Base-by-base conservation (phyloP, 2,797 vertebrate genomes). In the Choloepus didactylus region DNA sequence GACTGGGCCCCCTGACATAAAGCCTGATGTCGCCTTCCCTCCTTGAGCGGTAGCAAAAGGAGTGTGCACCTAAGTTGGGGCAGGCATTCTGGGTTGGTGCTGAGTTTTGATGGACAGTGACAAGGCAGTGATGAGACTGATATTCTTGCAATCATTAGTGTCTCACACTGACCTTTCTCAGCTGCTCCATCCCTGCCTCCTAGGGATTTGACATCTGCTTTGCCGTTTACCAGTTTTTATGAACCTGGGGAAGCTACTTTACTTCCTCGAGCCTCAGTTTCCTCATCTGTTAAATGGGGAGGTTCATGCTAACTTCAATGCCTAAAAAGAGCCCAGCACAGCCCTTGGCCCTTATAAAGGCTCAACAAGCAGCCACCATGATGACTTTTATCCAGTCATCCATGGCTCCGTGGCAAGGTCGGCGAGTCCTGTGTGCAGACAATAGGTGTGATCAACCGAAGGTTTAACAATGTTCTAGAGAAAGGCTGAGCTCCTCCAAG, bases 201-300 rank as follows among this genome's bases (percentile, higher is more conserved):
- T 11, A 2, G n/a, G 31, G 49, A 69, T 79, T 76, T 73, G 29
- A 76, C 23, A 23, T 46, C 44, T 44, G 56, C 60, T 56, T 66
- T 73, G 54, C 51, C 54, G 27, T 73, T 83, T 64, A 10, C 46
- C 67, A 38, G 38, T 56, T 19, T 12, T 8, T 12, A 25, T 44
- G 35, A 76, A 29, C 14, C 87, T 67, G 49, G 51, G 19, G 51
- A 81, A 56, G 46, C 70, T 29, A 3, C 12, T 80, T 70, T 49
- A 80, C 15, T 62, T 67, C 69, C 60, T 73, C 0, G 5, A 94
- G 62, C 56, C 89, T 87, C 67, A 51, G 51, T 86, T 75, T 85
- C 59, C 66, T 83, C 38, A n/a, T 82, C 62, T 83, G 46, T 70
- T 69, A 31, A 79, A 8, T 35, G 90, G 87, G 41, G 51, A 82